Evolutionary conservation across 2,113 vertebrate genomes (phyloP).

Genomic region (Callocephalon fimbriatum): DNA sequence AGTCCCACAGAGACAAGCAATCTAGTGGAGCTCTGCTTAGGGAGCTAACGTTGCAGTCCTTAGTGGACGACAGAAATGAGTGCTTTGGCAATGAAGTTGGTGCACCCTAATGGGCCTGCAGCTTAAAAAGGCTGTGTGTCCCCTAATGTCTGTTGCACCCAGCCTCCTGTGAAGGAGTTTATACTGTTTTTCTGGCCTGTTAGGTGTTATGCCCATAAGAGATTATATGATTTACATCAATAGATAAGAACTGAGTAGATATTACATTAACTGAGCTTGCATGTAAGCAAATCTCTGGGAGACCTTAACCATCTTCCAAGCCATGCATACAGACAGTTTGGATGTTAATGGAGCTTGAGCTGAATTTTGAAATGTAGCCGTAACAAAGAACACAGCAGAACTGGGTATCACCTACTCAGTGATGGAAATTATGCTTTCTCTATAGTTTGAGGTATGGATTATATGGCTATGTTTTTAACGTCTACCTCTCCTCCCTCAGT

Average conservation of each 20-base stretch:
- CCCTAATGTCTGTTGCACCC: neutral
- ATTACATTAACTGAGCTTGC: accelerated
- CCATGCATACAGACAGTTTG: neutral
- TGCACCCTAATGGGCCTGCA: accelerated
- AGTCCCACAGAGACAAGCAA: neutral
- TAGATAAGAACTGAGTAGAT: neutral
- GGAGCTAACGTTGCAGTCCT: accelerated
- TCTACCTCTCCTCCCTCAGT: accelerated
- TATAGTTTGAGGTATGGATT: neutral
- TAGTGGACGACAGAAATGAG: neutral
- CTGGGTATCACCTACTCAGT: neutral
- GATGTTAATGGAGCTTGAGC: neutral
- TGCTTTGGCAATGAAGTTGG: neutral
- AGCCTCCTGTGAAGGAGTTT: neutral
- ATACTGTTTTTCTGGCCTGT: neutral
- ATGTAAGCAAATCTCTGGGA: neutral
- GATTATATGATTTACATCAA: neutral
- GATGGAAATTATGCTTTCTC: neutral
- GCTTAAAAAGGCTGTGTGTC: accelerated
- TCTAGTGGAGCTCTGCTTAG: neutral
- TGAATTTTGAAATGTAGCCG: neutral
- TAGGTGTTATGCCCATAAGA: neutral
- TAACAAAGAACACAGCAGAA: neutral
- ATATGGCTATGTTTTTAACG: neutral
- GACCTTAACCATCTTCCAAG: neutral